Evolutionary conservation across 64 coral and sea anemone species (phyloP).

Genomic region (Montipora foliosa): DNA sequence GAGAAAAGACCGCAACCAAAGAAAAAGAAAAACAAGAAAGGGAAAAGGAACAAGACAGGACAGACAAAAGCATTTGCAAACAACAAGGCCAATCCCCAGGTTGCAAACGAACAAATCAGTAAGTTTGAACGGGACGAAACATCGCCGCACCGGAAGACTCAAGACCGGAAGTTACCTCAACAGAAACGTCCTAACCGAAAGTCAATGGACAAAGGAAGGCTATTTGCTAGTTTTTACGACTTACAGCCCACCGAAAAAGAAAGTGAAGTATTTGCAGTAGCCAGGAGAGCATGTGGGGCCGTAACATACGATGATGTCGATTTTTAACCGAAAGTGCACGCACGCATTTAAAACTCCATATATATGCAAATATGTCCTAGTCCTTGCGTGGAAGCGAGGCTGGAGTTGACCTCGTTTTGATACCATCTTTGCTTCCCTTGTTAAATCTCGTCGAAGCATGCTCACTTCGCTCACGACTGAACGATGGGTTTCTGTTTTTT

Average conservation of each 20-base stretch:
- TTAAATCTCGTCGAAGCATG: too few relatives aligned
- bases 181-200: background rate
- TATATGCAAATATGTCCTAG: too few relatives aligned
- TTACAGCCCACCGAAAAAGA: slow-evolving; percentile 26
- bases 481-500: too few relatives aligned
- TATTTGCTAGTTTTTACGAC: slow-evolving; percentile 34
- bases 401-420: too few relatives aligned
- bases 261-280: slow-evolving; percentile 41
- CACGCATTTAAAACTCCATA: too few relatives aligned
- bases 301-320: slow-evolving; percentile 26
- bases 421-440: too few relatives aligned
- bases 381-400: too few relatives aligned
- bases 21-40: slow-evolving; percentile 67
- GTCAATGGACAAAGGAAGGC: background rate
- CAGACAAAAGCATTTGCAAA: background rate
- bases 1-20: background rate
- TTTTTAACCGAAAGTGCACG: background rate
- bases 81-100: background rate
- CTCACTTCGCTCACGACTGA: too few relatives aligned
- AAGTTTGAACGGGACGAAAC: background rate
- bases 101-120: background rate
- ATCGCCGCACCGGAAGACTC: background rate
- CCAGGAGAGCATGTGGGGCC: background rate
- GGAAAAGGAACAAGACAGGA: slow-evolving; percentile 62
- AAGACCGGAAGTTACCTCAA: background rate